Conservation (phyloP, 2,113 vertebrate genomes). For the Colaptes auratus region DNA sequence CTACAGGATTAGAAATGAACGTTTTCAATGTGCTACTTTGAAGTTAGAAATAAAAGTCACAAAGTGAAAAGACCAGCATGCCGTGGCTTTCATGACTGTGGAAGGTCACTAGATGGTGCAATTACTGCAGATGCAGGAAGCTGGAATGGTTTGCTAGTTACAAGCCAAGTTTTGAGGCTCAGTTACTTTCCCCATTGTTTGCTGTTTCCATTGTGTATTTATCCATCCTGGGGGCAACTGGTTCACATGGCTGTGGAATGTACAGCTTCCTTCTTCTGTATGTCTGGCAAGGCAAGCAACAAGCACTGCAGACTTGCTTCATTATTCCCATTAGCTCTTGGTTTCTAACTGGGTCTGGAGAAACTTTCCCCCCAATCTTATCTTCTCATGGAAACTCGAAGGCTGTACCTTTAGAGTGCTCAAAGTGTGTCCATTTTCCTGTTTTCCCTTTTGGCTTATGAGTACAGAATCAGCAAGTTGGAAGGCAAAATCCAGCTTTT, state of each 20-base stretch:
- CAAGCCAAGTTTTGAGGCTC: background rate
- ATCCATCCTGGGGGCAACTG: background rate
- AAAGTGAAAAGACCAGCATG: background rate
- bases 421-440: background rate
- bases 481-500: background rate
- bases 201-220: background rate
- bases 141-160: background rate
- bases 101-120: slow-evolving; percentile 22
- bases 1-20: background rate
- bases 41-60: background rate
- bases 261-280: background rate
- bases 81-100: background rate
- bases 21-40: background rate
- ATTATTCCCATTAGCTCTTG: background rate
- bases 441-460: background rate
- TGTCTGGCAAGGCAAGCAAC: background rate
- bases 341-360: background rate
- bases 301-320: background rate
- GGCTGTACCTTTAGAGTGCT: background rate
- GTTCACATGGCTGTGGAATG: background rate
- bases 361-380: background rate
- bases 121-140: background rate
- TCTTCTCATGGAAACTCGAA: background rate
- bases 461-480: background rate
- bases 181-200: background rate